phyloP scores from a whole-genome alignment of 2,797 vertebrate species.

The Cetoscarus ocellatus region DNA sequence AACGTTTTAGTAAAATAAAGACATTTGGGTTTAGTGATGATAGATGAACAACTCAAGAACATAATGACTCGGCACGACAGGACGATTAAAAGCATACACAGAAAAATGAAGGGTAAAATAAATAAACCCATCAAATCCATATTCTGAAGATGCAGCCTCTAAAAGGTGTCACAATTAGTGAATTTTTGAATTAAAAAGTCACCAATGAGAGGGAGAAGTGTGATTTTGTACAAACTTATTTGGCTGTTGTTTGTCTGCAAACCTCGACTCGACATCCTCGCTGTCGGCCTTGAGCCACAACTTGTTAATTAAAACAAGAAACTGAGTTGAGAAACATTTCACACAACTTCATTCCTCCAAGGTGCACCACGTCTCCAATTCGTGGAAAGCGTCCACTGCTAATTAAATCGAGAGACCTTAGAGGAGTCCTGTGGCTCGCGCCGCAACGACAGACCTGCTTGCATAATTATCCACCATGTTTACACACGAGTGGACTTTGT shows the following conservation, averaged over 20 bases:
- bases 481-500: constrained; percentile 37
- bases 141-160: constrained; percentile 3
- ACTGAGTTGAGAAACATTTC: constrained; percentile 43
- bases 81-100: too few species aligned
- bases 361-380: constrained; percentile 35
- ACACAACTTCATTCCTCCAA: constrained; percentile 45
- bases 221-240: constrained; percentile 12
- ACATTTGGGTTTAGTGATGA: too few species aligned
- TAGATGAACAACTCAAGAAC: too few species aligned
- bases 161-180: constrained; percentile 2
- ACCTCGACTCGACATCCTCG: constrained; percentile 39
- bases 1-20: too few species aligned
- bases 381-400: constrained; percentile 28
- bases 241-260: constrained; percentile 41
- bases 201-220: constrained; percentile 15
- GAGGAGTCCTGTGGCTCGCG: constrained; percentile 28
- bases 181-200: constrained; percentile 25
- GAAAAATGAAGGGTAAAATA: constrained; percentile 2
- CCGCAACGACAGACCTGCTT: constrained; percentile 26
- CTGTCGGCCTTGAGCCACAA: constrained; percentile 39
- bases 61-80: too few species aligned
- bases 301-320: constrained; percentile 53
- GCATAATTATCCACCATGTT: constrained; percentile 50
- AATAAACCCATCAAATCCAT: neutral
- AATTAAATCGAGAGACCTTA: constrained; percentile 58